Percentiles rank a stretch among this genome's conserved stretches.
Conservation (phyloP, 1,140 invertebrate genomes). For the Cotesia chilonis region DNA sequence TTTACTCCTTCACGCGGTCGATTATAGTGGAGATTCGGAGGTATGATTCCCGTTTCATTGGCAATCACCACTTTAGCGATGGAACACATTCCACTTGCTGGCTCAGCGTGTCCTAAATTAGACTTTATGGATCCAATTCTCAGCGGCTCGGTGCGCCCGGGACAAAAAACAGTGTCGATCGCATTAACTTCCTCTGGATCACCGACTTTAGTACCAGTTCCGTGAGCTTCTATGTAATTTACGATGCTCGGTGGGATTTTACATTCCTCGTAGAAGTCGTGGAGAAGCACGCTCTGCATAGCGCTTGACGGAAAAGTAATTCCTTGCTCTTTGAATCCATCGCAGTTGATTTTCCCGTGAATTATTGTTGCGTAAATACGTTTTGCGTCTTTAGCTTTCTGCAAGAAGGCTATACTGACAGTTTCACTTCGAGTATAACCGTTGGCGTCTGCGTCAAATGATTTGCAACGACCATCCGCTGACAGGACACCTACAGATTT, state of each 20-base stretch:
- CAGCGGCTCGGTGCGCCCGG: constrained; percentile 73
- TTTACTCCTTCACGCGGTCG: constrained; percentile 74
- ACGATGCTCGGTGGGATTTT: constrained; percentile 76
- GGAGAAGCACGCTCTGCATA: constrained; percentile 80
- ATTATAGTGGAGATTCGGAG: constrained; percentile 78
- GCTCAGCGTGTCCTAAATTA: constrained; percentile 93
- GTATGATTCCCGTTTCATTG: constrained; percentile 75
- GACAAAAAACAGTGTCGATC: constrained; percentile 84
- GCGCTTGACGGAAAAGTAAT: constrained; percentile 91
- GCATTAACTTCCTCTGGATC: constrained; percentile 90
- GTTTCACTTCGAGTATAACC: constrained; percentile 83
- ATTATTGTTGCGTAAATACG: constrained; percentile 78
- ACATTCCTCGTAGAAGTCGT: constrained; percentile 89
- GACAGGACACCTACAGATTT: constrained; percentile 80
- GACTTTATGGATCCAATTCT: constrained; percentile 91
- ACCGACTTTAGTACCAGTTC: constrained; percentile 82
- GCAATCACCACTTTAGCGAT: constrained; percentile 80
- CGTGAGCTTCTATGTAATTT: constrained; percentile 90
- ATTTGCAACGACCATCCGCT: constrained; percentile 85
- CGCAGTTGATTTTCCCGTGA: constrained; percentile 77
- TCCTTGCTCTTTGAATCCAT: constrained; percentile 86
- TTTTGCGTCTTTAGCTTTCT: constrained; percentile 81
- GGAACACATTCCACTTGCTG: constrained; percentile 86
- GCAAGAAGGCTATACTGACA: constrained; percentile 80
- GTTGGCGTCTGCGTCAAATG: constrained; percentile 84